Evolutionary conservation across 2,888 invertebrate species (phyloP).

Genomic region (Hypomecis atomaria): DNA sequence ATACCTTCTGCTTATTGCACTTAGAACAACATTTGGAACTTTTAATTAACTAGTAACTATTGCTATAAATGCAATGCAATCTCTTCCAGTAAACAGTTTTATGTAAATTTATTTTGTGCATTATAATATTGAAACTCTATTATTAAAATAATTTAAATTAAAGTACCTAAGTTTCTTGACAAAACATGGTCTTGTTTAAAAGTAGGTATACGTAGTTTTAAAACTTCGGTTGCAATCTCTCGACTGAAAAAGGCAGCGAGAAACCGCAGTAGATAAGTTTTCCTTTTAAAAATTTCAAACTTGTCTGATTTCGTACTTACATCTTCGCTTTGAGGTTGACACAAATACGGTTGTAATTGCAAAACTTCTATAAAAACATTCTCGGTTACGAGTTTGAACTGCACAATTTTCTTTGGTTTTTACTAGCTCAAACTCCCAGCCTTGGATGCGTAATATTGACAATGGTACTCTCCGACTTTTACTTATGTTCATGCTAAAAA

Average conservation of each 20-base stretch:
- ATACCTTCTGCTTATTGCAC: too few species aligned
- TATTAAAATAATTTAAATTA: background rate
- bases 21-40: too few species aligned
- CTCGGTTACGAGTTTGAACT: background rate
- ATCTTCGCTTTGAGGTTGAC: slow-evolving; percentile 18
- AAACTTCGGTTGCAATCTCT: slow-evolving; percentile 23
- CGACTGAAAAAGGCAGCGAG: slow-evolving; percentile 15
- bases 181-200: slow-evolving; percentile 11
- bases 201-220: slow-evolving; percentile 1
- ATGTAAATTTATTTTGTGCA: too few species aligned
- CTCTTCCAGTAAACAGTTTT: too few species aligned
- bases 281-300: slow-evolving; percentile 23
- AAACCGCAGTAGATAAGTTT: slow-evolving; percentile 17
- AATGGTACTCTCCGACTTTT: too few species aligned
- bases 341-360: slow-evolving; percentile 11
- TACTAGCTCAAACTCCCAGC: too few species aligned
- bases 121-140: too few species aligned
- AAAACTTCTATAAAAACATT: slow-evolving; percentile 10
- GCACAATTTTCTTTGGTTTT: background rate
- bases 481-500: too few species aligned
- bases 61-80: too few species aligned
- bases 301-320: slow-evolving; percentile 11
- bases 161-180: background rate
- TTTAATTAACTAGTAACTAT: too few species aligned
- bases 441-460: too few species aligned